phyloP scores from a whole-genome alignment of 2,797 vertebrate species.

The Phataginus tetradactyla region DNA sequence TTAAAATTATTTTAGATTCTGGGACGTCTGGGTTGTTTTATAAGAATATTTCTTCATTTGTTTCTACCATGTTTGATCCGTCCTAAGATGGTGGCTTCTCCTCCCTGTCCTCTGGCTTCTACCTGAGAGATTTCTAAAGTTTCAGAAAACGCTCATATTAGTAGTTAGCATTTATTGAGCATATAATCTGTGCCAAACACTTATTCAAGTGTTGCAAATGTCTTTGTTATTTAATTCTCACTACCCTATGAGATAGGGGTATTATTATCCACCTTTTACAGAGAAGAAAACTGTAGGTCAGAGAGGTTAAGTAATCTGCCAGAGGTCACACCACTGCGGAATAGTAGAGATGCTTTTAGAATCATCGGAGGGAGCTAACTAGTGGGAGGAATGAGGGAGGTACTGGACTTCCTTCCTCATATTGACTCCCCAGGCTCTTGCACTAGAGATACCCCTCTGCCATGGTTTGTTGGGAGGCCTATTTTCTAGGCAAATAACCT shows the following conservation, averaged over 20 bases:
- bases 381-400: neutral
- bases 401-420: neutral
- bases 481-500: conserved; percentile 9
- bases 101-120: neutral
- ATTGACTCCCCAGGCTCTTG: neutral
- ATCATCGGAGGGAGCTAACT: neutral
- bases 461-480: neutral
- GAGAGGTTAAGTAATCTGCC: conserved; percentile 16
- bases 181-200: neutral
- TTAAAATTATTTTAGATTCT: conserved; percentile 73
- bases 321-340: neutral
- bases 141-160: neutral
- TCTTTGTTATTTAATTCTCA: conserved; percentile 4
- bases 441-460: neutral
- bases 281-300: neutral
- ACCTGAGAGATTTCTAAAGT: conserved; percentile 16
- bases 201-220: neutral
- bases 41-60: neutral
- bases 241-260: neutral
- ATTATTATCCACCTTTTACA: neutral
- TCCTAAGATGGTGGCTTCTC: neutral
- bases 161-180: neutral
- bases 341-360: neutral
- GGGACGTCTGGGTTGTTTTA: conserved; percentile 7
- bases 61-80: neutral